Base-by-base conservation (phyloP, 2,888 invertebrate genomes). In the Cremastinae sp. region DNA sequence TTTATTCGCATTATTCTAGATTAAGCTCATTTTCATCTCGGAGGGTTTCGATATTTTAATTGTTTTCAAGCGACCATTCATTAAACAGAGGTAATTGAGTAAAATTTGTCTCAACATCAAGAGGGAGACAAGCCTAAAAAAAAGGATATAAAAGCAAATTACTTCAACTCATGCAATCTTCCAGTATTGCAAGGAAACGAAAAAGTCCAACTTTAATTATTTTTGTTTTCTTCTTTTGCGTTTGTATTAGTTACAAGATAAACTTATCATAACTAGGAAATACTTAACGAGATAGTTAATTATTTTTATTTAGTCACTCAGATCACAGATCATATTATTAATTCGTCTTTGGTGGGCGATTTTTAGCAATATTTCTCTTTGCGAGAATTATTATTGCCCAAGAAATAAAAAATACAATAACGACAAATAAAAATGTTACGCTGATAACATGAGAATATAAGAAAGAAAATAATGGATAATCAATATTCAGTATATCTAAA, bases 271-370 rank as follows among this genome's bases (percentile, higher is more conserved):
- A 78, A 69, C 68, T 55, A 73, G 64, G 10, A 66, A 73, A 69
- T 69, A 75, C 64, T 73, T 65, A 76, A 69, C 43, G 62, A 41
- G 43, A 37, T 39, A 65, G 18, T 69, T 47, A 69, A 78, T 72
- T 72, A 20, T 70, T 62, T 45, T 41, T 49, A 55, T 20, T 73
- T 74, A 77, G 62, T 73, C 69, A 70, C 51, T 72, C 72, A 74
- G 73, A 77, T 77, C 76, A 77, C 76, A 77, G 76, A 77, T 70
- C 65, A 75, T 18, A 65, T 69, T 62, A 73, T 58, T 65, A 73
- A 77, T 74, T 73, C 73, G 73, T 70, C 41, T 73, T 49, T 47
- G 47, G 16, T 59, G 51, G 41, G 20, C 39, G 37, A 37, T 58
- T 47, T 43, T 55, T 22, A 75, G 64, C 62, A 68, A 72, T 64